Evolutionary conservation across 2,797 vertebrate genomes (phyloP).

Genomic region (Tinamus major): DNA sequence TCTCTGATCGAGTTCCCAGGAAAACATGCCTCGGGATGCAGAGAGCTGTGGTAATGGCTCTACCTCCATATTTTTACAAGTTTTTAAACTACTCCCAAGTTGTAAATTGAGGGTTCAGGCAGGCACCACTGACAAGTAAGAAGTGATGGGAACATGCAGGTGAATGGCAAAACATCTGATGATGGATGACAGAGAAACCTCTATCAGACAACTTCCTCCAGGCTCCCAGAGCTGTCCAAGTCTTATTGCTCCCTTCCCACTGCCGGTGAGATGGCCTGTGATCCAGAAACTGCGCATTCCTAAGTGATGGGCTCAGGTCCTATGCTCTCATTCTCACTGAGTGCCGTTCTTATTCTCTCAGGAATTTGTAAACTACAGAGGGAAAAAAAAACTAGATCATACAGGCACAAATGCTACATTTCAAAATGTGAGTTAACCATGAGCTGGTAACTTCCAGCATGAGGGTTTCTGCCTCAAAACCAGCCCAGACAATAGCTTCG

Average conservation of each 20-base stretch:
- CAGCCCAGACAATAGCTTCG: slow-evolving; percentile 15
- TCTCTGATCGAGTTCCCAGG: not conserved
- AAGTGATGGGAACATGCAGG: not conserved
- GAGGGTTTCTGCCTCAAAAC: not conserved
- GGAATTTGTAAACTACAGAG: not conserved
- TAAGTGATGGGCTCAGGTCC: not conserved
- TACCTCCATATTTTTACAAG: not conserved
- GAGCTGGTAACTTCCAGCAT: not conserved
- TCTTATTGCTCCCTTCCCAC: not conserved
- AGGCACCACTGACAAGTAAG: not conserved
- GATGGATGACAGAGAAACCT: not conserved
- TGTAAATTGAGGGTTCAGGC: not conserved
- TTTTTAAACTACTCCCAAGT: not conserved
- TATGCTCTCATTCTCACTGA: not conserved
- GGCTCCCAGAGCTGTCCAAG: not conserved
- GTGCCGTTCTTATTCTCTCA: not conserved
- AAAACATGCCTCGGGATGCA: not conserved
- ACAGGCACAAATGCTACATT: not conserved
- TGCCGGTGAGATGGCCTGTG: not conserved
- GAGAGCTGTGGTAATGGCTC: not conserved
- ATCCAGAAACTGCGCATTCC: not conserved
- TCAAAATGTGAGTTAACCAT: not conserved
- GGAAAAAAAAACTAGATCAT: not conserved
- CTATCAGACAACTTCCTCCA: not conserved
- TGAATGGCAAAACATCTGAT: not conserved